Conservation (phyloP, 2,113 vertebrate genomes). For the Syngnathus scovelli region DNA sequence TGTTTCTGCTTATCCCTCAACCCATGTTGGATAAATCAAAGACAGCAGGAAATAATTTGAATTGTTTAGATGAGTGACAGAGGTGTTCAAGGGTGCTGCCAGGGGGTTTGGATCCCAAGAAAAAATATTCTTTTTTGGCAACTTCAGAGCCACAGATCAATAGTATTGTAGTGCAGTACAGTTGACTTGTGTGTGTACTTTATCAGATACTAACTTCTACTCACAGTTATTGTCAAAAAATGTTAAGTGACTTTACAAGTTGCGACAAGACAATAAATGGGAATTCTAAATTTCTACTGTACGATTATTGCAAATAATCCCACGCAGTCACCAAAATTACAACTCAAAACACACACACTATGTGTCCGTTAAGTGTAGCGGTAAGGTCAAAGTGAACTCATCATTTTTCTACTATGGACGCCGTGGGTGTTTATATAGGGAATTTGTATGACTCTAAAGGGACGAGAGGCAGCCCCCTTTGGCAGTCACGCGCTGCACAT, state of each 20-base stretch:
- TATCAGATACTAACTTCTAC: constrained; percentile 9
- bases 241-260: background rate
- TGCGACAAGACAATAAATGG: constrained; percentile 2
- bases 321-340: background rate
- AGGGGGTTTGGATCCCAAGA: background rate
- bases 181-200: constrained; percentile 7
- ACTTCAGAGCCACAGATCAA: background rate
- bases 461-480: constrained; percentile 30
- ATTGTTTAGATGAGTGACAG: constrained; percentile 8
- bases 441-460: constrained; percentile 35
- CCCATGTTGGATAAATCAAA: constrained; percentile 14
- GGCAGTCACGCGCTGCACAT: constrained; percentile 3
- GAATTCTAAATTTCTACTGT: background rate
- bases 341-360: background rate
- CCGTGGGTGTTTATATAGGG: constrained; percentile 13
- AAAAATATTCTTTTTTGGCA: background rate
- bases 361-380: background rate
- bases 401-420: background rate
- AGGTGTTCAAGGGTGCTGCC: background rate
- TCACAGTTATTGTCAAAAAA: background rate
- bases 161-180: background rate
- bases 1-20: background rate
- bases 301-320: background rate
- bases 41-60: constrained; percentile 25
- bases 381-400: background rate